phyloP scores from a whole-genome alignment of 2,888 invertebrate species.

The Malachius bipustulatus region DNA sequence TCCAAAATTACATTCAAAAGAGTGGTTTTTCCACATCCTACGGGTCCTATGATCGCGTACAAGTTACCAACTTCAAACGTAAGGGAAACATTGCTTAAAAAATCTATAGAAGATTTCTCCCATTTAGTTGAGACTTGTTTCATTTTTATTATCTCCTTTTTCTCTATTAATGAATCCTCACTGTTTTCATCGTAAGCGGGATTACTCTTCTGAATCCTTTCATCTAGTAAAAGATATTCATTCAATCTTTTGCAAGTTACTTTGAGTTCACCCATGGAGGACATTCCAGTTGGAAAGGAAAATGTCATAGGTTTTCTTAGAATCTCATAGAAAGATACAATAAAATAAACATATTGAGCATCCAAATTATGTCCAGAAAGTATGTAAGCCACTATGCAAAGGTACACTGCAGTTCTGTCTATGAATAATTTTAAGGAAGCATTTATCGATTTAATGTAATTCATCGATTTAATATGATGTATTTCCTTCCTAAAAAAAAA shows the following conservation, averaged over 20 bases:
- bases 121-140: too few relatives aligned
- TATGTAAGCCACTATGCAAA: slow-evolving; percentile 62
- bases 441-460: slow-evolving; percentile 58
- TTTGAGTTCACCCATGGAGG: slow-evolving; percentile 61
- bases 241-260: slow-evolving; percentile 59
- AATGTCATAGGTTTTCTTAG: slow-evolving; percentile 75
- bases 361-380: slow-evolving; percentile 55
- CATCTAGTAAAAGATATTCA: slow-evolving; percentile 40
- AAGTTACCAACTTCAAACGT: slow-evolving; percentile 47
- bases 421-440: slow-evolving; percentile 74
- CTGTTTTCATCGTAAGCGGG: too few relatives aligned
- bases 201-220: too few relatives aligned
- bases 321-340: slow-evolving; percentile 78
- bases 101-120: too few relatives aligned
- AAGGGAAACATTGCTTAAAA: slow-evolving; percentile 50
- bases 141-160: too few relatives aligned
- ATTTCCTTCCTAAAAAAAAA: slow-evolving; percentile 48
- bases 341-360: slow-evolving; percentile 71
- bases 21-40: slow-evolving; percentile 47
- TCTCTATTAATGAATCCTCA: too few relatives aligned
- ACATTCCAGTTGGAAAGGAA: slow-evolving; percentile 76
- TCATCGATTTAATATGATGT: slow-evolving; percentile 54
- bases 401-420: slow-evolving; percentile 70
- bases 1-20: slow-evolving; percentile 47
- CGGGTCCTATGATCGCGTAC: slow-evolving; percentile 46